A percentile compares a stretch with the other conserved stretches of the same genome.
Evolutionary conservation across 2,888 invertebrate genomes (phyloP).

Genomic region (Protonemura montana): DNA sequence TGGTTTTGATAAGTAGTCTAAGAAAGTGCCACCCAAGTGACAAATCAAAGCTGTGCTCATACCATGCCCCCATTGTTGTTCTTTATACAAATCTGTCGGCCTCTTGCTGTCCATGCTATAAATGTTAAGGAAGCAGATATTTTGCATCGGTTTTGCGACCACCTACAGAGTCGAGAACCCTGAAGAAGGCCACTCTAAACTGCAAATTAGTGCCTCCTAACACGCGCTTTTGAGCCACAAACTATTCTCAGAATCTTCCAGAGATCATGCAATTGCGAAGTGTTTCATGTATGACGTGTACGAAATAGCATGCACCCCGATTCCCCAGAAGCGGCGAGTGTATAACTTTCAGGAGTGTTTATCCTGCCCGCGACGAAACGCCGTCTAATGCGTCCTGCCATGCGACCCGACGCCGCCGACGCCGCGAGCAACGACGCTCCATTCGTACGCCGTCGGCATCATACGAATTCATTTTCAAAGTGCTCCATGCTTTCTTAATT

Average conservation of each 20-base stretch:
- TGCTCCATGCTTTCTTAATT: neutral
- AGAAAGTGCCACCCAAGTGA: conserved; percentile 7
- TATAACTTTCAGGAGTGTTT: neutral
- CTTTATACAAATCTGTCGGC: neutral
- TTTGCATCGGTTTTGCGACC: neutral
- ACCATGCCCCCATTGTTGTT: neutral
- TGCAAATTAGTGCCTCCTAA: too few species aligned
- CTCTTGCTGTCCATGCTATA: neutral
- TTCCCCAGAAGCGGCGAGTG: neutral
- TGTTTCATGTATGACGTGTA: too few species aligned
- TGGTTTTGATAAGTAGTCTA: neutral
- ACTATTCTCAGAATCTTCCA: too few species aligned
- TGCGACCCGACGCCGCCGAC: neutral
- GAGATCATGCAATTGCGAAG: too few species aligned
- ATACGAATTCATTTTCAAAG: neutral
- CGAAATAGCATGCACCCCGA: neutral
- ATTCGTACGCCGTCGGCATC: neutral
- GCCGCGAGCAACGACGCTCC: neutral
- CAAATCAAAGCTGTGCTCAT: neutral
- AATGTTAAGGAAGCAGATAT: neutral
- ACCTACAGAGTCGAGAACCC: neutral
- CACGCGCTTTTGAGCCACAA: too few species aligned
- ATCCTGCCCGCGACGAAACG: neutral
- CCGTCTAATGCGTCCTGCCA: neutral
- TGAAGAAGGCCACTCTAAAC: too few species aligned